Conservation (phyloP, 2,888 invertebrate genomes). For the Aleiodes testaceus region DNA sequence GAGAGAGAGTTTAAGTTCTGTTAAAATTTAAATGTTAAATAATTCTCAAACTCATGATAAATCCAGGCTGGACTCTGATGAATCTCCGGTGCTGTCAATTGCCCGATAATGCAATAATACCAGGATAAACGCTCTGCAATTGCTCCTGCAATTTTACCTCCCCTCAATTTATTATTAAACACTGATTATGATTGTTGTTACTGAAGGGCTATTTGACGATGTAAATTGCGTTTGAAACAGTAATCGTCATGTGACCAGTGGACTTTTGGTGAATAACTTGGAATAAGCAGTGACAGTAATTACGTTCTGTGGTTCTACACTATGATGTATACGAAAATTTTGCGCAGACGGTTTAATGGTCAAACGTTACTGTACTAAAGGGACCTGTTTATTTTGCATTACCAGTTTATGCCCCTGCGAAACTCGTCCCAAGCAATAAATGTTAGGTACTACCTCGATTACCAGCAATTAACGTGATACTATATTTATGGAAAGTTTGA, state of each 20-base stretch:
- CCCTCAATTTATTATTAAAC: conserved; percentile 4
- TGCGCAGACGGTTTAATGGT: conserved; percentile 13
- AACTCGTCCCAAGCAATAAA: conserved; percentile 10
- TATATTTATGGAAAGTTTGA: conserved; percentile 17
- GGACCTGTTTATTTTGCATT: conserved; percentile 17
- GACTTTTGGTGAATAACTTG: conserved; percentile 20
- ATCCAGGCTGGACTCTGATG: too few relatives aligned
- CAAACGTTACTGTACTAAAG: background rate
- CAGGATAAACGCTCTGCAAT: too few relatives aligned
- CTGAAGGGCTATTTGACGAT: conserved; percentile 9
- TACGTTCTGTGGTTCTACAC: background rate
- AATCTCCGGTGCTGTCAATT: too few relatives aligned
- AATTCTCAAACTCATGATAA: conserved; percentile 1
- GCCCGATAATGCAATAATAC: background rate
- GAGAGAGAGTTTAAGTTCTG: background rate
- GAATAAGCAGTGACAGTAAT: conserved; percentile 28
- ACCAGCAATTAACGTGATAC: conserved; percentile 11
- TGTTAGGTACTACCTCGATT: background rate
- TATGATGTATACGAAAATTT: conserved; percentile 21
- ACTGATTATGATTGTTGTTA: background rate
- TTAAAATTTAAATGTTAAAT: conserved; percentile 41
- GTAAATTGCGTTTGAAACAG: conserved; percentile 19
- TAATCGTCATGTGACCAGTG: conserved; percentile 11
- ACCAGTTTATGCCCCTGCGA: background rate
- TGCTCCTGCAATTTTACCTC: background rate